Conservation (phyloP, 2,888 invertebrate species). For the Pterostichus niger region DNA sequence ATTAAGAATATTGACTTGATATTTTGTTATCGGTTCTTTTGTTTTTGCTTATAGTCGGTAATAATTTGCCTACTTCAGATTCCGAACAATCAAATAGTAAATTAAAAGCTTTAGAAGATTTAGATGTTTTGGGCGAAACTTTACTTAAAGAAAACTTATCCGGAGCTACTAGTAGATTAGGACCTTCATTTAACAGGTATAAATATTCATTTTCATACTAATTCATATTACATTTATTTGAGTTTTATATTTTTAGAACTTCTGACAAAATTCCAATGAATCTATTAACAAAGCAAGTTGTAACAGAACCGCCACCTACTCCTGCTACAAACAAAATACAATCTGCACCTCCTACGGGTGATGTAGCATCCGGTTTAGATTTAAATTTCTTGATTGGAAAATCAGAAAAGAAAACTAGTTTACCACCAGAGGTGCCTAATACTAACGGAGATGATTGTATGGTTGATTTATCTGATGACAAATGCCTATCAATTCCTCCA, state of each 20-base stretch:
- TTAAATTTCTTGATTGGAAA: slow-evolving; percentile 79
- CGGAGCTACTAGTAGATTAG: slow-evolving; percentile 75
- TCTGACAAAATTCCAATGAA: slow-evolving; percentile 84
- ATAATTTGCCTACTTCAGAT: slow-evolving; percentile 64
- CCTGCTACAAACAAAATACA: slow-evolving; percentile 63
- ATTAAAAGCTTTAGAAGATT: slow-evolving; percentile 84
- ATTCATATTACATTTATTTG: slow-evolving; percentile 58
- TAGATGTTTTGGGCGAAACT: slow-evolving; percentile 90
- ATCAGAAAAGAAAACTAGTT: slow-evolving; percentile 71
- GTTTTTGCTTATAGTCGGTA: slow-evolving; percentile 50
- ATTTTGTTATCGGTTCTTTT: background rate
- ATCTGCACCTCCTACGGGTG: slow-evolving; percentile 63
- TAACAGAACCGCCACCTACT: slow-evolving; percentile 57
- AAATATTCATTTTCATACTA: background rate
- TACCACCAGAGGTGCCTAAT: slow-evolving; percentile 68
- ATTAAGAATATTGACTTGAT: background rate
- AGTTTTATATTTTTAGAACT: slow-evolving; percentile 76
- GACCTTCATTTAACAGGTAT: slow-evolving; percentile 77
- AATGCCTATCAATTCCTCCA: slow-evolving; percentile 69
- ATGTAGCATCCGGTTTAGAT: slow-evolving; percentile 74
- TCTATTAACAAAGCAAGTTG: slow-evolving; percentile 76
- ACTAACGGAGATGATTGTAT: slow-evolving; percentile 79
- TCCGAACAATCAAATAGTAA: slow-evolving; percentile 73
- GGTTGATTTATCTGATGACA: slow-evolving; percentile 80
- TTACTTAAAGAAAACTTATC: slow-evolving; percentile 86